Percentiles rank a stretch among this genome's conserved stretches.
Evolutionary conservation across 2,888 invertebrate genomes (phyloP).

Genomic region (Steinernema carpocapsae): DNA sequence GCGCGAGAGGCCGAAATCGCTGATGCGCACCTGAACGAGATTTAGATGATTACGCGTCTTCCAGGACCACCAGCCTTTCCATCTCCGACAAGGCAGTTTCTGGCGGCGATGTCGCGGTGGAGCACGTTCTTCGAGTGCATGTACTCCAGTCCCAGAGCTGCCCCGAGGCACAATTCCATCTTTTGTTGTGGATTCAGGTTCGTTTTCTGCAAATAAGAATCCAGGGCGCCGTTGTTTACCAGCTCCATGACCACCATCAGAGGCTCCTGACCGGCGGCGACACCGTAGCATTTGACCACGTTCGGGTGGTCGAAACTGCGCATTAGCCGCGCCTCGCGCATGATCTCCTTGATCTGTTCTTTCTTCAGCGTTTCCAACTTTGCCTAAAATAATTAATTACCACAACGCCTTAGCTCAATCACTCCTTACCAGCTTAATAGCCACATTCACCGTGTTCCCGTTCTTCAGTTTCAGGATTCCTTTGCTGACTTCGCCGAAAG

Average conservation of each 20-base stretch:
- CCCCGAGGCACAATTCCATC: slow-evolving; percentile 34
- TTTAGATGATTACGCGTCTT: neutral
- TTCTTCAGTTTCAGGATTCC: slow-evolving; percentile 40
- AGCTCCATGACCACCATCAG: slow-evolving; percentile 40
- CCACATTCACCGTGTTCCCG: slow-evolving; percentile 40
- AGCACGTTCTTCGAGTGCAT: slow-evolving; percentile 3
- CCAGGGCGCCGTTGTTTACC: slow-evolving; percentile 35
- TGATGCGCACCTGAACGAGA: slow-evolving; percentile 45
- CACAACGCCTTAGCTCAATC: neutral
- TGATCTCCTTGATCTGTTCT: slow-evolving; percentile 23
- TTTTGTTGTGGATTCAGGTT: slow-evolving; percentile 5
- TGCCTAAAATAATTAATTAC: neutral
- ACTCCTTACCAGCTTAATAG: slow-evolving; percentile 42
- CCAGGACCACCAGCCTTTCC: slow-evolving; percentile 1
- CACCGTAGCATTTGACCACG: slow-evolving; percentile 40
- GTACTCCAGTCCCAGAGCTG: slow-evolving; percentile 36
- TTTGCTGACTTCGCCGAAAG: slow-evolving; percentile 41
- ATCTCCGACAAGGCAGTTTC: slow-evolving; percentile 38
- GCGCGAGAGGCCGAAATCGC: slow-evolving; percentile 50
- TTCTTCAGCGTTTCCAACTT: slow-evolving; percentile 15
- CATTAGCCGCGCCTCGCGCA: slow-evolving; percentile 40
- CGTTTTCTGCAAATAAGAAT: slow-evolving; percentile 30
- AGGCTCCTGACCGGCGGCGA: slow-evolving; percentile 37
- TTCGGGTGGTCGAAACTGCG: slow-evolving; percentile 42
- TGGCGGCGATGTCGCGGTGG: slow-evolving; percentile 5